These are phyloP conservation scores for Cardinalis cardinalis DNA, from an alignment of 2,113 vertebrate genomes.

Conservation along the genomic window DNA sequence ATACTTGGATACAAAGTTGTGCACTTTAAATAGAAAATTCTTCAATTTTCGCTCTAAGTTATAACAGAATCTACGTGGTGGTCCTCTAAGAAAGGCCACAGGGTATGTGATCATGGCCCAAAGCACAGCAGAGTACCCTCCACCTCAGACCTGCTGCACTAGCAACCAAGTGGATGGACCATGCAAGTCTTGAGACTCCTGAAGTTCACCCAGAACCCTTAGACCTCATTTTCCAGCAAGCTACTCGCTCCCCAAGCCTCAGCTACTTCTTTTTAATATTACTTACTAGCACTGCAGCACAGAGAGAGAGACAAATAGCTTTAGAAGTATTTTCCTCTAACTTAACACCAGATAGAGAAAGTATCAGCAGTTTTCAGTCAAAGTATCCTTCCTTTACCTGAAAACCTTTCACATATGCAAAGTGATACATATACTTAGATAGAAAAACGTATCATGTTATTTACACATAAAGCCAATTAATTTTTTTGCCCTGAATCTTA, in stretches of 20 bases:
- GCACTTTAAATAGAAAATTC: neutral
- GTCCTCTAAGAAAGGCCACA: neutral
- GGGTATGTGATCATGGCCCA: neutral
- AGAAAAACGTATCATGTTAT: neutral
- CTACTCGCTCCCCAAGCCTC: neutral
- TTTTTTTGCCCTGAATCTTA: conserved; percentile 32
- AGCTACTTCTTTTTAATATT: neutral
- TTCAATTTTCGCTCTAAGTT: neutral
- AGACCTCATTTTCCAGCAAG: neutral
- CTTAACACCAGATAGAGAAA: neutral
- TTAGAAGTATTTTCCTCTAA: neutral
- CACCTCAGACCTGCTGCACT: neutral
- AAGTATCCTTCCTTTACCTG: neutral
- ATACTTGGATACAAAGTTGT: neutral
- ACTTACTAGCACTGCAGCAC: neutral
- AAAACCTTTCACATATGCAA: neutral
- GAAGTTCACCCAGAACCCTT: neutral
- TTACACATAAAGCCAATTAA: neutral
- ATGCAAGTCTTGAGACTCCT: neutral
- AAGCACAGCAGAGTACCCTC: neutral
- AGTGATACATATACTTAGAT: neutral
- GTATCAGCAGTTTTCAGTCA: neutral
- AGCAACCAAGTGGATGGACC: neutral
- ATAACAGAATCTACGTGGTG: neutral
- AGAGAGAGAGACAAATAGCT: neutral